These are phyloP conservation scores for Meda fulgida DNA, from an alignment of 2,797 vertebrate species.

Conservation along the genomic window DNA sequence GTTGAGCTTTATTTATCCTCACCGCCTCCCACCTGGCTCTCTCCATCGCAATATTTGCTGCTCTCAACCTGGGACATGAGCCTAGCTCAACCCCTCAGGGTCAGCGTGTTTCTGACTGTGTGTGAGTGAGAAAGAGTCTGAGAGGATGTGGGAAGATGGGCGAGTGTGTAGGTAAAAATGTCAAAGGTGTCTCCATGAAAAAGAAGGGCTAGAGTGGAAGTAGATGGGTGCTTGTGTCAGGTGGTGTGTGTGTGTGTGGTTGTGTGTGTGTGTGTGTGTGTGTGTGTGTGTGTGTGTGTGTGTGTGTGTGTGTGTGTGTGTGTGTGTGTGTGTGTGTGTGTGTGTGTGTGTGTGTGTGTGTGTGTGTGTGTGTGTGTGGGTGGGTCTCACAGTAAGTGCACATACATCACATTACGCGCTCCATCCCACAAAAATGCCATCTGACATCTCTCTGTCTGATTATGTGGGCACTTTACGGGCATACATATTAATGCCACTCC, in stretches of 20 bases:
- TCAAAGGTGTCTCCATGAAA: constrained; percentile 61
- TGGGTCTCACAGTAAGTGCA: constrained; percentile 48
- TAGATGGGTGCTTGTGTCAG: constrained; percentile 59
- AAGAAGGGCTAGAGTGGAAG: constrained; percentile 54
- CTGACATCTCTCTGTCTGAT: constrained; percentile 81
- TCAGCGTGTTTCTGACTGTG: constrained; percentile 54
- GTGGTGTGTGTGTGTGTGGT: constrained; percentile 29
- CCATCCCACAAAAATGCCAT: constrained; percentile 71
- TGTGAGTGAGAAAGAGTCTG: constrained; percentile 50
- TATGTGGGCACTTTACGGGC: constrained; percentile 83
- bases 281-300: constrained; percentile 20
- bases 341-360: constrained; percentile 17
- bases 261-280: constrained; percentile 17
- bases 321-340: constrained; percentile 20
- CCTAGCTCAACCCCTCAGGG: constrained; percentile 54
- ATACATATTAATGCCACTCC: constrained; percentile 87
- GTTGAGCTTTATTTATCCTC: constrained; percentile 74
- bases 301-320: constrained; percentile 20
- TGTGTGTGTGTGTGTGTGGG: too few species aligned
- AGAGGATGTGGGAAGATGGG: constrained; percentile 35
- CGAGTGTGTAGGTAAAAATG: constrained; percentile 47
- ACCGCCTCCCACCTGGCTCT: constrained; percentile 63
- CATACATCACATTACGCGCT: constrained; percentile 69
- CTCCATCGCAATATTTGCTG: constrained; percentile 54
- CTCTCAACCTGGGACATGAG: constrained; percentile 46